phyloP scores from a whole-genome alignment of 1,140 invertebrate species.

The Drosophila equinoxialis region DNA sequence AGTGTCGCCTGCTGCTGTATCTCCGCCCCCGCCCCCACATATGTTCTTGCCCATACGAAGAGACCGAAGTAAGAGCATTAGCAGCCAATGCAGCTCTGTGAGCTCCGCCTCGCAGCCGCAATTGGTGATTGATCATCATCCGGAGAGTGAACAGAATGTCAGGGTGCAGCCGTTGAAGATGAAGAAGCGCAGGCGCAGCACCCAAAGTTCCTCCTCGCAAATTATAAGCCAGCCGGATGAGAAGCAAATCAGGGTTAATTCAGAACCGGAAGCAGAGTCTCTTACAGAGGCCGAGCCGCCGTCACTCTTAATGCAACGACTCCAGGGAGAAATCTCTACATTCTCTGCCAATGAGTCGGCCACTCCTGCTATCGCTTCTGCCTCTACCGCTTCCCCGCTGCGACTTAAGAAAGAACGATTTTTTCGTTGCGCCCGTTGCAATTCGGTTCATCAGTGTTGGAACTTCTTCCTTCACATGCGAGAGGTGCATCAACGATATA shows the following conservation, averaged over 20 bases:
- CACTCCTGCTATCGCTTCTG: not conserved
- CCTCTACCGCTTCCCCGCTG: constrained; percentile 23
- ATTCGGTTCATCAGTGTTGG: constrained; percentile 92
- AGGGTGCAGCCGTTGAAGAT: constrained; percentile 27
- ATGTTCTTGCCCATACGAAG: constrained; percentile 31
- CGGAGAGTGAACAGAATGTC: constrained; percentile 57
- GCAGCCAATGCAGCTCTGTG: constrained; percentile 51
- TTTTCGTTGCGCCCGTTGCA: constrained; percentile 91
- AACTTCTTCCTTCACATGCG: constrained; percentile 92
- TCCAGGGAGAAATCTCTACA: constrained; percentile 49
- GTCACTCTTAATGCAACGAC: constrained; percentile 66
- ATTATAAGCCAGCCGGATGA: constrained; percentile 12
- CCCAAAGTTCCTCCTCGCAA: constrained; percentile 43
- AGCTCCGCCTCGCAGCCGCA: constrained; percentile 69
- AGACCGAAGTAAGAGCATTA: constrained; percentile 27
- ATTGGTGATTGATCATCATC: constrained; percentile 70
- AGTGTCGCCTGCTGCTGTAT: not conserved
- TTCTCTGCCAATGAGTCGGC: not conserved
- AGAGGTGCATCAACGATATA: constrained; percentile 89
- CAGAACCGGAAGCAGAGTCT: constrained; percentile 33
- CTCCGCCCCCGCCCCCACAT: not conserved
- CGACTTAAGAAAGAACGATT: constrained; percentile 71
- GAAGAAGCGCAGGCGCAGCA: constrained; percentile 36
- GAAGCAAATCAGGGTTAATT: not conserved
- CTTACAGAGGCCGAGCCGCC: constrained; percentile 6